Evolutionary conservation across 37 sponge, comb jelly and placozoan genomes (phyloP).

Genomic region (Halisarca cf. caerulea): DNA sequence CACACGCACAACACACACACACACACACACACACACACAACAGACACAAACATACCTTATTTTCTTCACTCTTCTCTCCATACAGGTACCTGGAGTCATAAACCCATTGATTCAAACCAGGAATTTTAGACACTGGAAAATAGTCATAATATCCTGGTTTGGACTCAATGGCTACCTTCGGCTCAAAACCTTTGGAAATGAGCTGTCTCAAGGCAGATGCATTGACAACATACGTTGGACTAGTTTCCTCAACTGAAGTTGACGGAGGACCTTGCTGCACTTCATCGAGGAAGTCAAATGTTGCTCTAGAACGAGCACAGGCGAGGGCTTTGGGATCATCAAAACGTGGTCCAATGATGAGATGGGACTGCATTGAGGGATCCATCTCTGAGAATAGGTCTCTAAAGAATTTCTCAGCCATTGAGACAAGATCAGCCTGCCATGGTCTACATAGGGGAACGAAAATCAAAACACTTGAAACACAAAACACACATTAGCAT

Average conservation of each 20-base stretch:
- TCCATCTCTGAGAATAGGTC: background rate
- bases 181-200: background rate
- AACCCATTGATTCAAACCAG: conserved; percentile 12
- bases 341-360: background rate
- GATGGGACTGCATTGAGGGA: too few relatives aligned
- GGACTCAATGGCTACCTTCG: background rate
- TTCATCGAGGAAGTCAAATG: background rate
- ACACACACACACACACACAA: too few relatives aligned
- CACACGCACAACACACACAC: too few relatives aligned
- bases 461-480: too few relatives aligned
- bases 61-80: background rate
- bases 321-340: background rate
- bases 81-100: conserved; percentile 1
- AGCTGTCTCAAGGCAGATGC: background rate
- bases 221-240: background rate
- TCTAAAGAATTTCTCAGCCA: background rate
- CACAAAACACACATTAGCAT: too few relatives aligned
- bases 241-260: background rate
- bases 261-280: background rate
- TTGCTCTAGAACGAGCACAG: background rate
- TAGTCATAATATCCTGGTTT: too few relatives aligned
- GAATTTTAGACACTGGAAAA: background rate
- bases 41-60: too few relatives aligned
- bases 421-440: background rate
- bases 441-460: conserved; percentile 21